Percentiles rank a stretch among this genome's conserved stretches.
Evolutionary conservation across 37 sponge, comb jelly and placozoan species (phyloP).

Genomic region (Haliclona indistincta): DNA sequence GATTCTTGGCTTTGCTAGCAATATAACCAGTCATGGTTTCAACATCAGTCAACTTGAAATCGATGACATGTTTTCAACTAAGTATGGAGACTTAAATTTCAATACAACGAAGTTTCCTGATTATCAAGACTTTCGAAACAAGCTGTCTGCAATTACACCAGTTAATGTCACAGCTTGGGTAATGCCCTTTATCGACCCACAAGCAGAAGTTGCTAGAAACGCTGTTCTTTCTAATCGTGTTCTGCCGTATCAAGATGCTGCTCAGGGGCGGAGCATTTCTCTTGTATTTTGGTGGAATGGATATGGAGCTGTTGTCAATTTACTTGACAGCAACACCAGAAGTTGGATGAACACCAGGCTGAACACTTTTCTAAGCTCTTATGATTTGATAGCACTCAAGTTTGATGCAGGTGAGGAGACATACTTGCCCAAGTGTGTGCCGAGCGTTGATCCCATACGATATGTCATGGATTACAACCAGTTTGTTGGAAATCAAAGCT

Average conservation of each 20-base stretch:
- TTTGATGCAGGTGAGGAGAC: slow-evolving; percentile 83
- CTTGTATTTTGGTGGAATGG: slow-evolving; percentile 85
- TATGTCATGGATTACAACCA: slow-evolving; percentile 49
- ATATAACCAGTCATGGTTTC: slow-evolving; percentile 29
- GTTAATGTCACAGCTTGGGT: slow-evolving; percentile 70
- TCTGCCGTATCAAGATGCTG: slow-evolving; percentile 15
- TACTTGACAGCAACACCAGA: slow-evolving; percentile 15
- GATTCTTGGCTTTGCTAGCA: slow-evolving; percentile 11
- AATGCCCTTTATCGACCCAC: slow-evolving; percentile 67
- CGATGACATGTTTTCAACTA: slow-evolving; percentile 51
- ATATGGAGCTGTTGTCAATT: slow-evolving; percentile 76
- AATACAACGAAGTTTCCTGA: slow-evolving; percentile 34
- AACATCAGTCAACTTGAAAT: slow-evolving; percentile 65
- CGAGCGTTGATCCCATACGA: slow-evolving; percentile 18
- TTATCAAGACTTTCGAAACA: not conserved
- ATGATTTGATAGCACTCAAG: slow-evolving; percentile 41
- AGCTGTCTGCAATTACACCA: not conserved
- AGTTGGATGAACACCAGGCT: slow-evolving; percentile 32
- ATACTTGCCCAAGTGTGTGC: slow-evolving; percentile 78
- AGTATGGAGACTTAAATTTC: slow-evolving; percentile 66
- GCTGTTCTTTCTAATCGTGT: slow-evolving; percentile 15
- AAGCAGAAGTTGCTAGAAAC: slow-evolving; percentile 23
- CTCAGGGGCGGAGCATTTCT: slow-evolving; percentile 31
- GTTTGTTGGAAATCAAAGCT: slow-evolving; percentile 28
- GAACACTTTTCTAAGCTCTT: slow-evolving; percentile 18